phyloP scores from a whole-genome alignment of 2,113 vertebrate genomes.

The Ramphastos sulfuratus region DNA sequence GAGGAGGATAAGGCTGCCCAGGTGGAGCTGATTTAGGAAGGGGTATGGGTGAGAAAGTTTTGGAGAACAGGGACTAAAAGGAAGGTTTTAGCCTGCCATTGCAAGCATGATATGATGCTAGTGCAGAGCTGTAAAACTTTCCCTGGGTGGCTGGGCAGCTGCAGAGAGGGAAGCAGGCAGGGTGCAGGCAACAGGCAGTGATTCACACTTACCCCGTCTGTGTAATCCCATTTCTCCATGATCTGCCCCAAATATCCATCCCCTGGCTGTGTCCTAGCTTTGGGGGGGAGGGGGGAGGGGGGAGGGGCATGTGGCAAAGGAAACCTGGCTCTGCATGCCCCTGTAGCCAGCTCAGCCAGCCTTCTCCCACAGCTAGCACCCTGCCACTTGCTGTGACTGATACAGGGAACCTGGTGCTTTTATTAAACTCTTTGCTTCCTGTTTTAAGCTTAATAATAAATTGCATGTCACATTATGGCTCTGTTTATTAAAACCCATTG shows the following conservation, averaged over 20 bases:
- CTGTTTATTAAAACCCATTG: slow-evolving; percentile 83
- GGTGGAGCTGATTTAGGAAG: neutral
- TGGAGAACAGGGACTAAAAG: neutral
- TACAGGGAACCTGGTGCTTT: slow-evolving; percentile 72
- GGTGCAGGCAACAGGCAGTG: neutral
- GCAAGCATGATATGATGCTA: rapidly evolving
- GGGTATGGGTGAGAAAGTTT: neutral
- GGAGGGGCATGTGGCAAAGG: rapidly evolving
- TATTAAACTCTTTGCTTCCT: slow-evolving; percentile 83
- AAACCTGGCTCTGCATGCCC: rapidly evolving
- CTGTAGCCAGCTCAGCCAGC: neutral
- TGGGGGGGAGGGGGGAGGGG: rapidly evolving
- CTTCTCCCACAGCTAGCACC: neutral
- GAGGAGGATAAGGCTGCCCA: neutral
- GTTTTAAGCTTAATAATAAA: slow-evolving; percentile 88
- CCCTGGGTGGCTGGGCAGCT: neutral
- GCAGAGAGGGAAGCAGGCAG: neutral
- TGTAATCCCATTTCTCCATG: neutral
- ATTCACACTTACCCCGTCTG: neutral
- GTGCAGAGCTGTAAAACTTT: neutral
- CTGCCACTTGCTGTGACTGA: slow-evolving; percentile 76
- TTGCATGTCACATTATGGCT: slow-evolving; percentile 83
- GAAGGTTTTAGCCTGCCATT: neutral
- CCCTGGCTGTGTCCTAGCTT: neutral
- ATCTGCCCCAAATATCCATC: neutral